Evolutionary conservation across 2,797 vertebrate species (phyloP).

Genomic region (Dendrocincla fuliginosa): DNA sequence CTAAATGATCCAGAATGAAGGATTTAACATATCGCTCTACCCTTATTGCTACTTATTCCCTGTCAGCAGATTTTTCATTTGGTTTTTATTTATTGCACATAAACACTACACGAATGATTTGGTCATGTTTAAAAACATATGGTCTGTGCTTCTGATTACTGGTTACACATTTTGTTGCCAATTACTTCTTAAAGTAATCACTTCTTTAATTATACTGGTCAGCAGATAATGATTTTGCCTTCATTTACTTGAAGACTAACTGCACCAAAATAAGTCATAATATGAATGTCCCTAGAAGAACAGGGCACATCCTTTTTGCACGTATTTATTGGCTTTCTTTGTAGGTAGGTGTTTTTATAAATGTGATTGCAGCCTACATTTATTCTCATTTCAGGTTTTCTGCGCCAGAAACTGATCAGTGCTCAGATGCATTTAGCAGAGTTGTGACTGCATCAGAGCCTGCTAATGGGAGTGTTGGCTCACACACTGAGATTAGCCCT

Average conservation of each 20-base stretch:
- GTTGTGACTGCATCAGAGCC: not conserved
- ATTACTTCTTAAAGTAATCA: slow-evolving; percentile 76
- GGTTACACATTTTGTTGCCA: slow-evolving; percentile 71
- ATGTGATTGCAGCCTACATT: not conserved
- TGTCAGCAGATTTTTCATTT: slow-evolving; percentile 87
- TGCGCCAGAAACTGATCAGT: not conserved
- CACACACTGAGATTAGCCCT: not conserved
- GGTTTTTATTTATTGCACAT: slow-evolving; percentile 80
- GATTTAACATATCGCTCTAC: slow-evolving; percentile 83
- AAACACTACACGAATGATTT: slow-evolving; percentile 82
- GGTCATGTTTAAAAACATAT: slow-evolving; percentile 81
- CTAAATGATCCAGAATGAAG: slow-evolving; percentile 87
- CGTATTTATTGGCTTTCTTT: not conserved
- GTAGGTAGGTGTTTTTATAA: slow-evolving; percentile 7
- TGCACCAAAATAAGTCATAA: not conserved
- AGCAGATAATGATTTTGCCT: slow-evolving; percentile 57
- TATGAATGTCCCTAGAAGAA: not conserved
- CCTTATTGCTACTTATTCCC: slow-evolving; percentile 83
- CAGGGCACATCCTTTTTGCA: not conserved
- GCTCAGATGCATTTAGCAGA: not conserved
- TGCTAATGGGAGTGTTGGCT: not conserved
- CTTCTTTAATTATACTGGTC: slow-evolving; percentile 74
- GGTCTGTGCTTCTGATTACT: slow-evolving; percentile 73
- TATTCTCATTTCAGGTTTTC: not conserved
- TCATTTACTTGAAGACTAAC: slow-evolving; percentile 55